Evolutionary conservation across 1,140 invertebrate genomes (phyloP), one percentile per base, ranked within the genome.

Genomic region (Temnothorax curvispinosus): DNA sequence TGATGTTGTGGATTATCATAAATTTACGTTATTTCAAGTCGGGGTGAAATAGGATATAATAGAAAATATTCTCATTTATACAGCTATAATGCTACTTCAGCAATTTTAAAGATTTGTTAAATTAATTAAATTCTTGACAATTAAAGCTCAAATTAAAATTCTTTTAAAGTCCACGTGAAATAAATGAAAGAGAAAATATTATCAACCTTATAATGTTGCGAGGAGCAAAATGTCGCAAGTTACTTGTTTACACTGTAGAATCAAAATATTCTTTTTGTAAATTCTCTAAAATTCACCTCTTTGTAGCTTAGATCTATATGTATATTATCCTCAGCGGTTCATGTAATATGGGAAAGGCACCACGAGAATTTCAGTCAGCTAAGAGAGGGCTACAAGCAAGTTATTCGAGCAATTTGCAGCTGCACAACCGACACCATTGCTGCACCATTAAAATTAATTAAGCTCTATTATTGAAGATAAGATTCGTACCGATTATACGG

Each of bases 391-490:
- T 71, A 71, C 50, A 44, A 56, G 65, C 64, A 21, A 81, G 78
- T 71, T 81, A 81, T 71, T 69, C 78, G 50, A 81, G 78, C 50
- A 81, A 81, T 81, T 81, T 81, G 78, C 78, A 81, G 64, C 78
- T 71, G 50, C 78, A 71, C 65, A 81, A 81, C 78, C 78, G 65
- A 81, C 65, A 81, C 65, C 38, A 81, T 56, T 71, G 64, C 64
- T 44, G 65, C 35, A 58, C 78, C 64, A 81, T 81, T 81, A 81
- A 81, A 81, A 81, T 81, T 71, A 81, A 81, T 81, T 81, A 81
- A 81, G 78, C 65, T 81, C 38, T 71, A 38, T 81, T 81, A 56
- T 71, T 71, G 64, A 71, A 81, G 64, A 21, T 81, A 81, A 81
- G 78, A 81, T 81, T 81, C 41, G 50, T 56, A 44, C 78, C 65